Conservation (phyloP, 2,113 vertebrate genomes). For the Sula dactylatra region DNA sequence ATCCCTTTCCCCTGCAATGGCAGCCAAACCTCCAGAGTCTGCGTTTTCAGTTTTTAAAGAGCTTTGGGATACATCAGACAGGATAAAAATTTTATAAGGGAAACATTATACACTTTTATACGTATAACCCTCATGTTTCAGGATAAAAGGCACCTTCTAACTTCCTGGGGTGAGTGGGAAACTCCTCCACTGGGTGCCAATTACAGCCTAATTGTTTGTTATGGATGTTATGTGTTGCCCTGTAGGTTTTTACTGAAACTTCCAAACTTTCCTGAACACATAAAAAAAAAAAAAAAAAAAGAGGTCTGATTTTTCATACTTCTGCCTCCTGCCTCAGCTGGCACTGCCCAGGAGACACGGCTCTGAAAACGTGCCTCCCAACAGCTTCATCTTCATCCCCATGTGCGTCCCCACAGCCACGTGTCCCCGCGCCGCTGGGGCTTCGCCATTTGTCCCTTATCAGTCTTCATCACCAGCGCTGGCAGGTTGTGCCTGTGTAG, state of each 20-base stretch:
- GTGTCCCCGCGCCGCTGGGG: rapidly evolving
- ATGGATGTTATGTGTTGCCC: not conserved
- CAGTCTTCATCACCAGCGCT: rapidly evolving
- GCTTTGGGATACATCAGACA: constrained; percentile 35
- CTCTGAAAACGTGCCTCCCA: not conserved
- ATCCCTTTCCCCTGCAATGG: not conserved
- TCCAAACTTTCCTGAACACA: not conserved
- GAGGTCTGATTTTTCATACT: not conserved
- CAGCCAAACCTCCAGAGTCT: not conserved
- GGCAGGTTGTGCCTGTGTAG: rapidly evolving
- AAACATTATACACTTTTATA: not conserved
- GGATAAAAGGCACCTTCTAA: constrained; percentile 1
- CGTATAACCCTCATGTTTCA: not conserved
- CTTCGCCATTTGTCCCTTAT: not conserved
- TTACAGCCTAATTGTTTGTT: not conserved
- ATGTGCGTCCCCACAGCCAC: rapidly evolving
- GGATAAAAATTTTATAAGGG: constrained; percentile 42
- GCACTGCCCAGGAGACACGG: not conserved
- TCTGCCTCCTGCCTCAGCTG: not conserved
- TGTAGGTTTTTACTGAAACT: not conserved
- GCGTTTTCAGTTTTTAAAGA: not conserved
- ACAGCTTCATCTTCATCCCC: not conserved
- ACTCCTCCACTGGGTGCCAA: not conserved
- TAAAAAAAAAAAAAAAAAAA: not conserved
- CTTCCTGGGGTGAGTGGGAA: not conserved